Evolutionary conservation across 2,113 vertebrate genomes (phyloP).

Genomic region (Isichthys henryi): DNA sequence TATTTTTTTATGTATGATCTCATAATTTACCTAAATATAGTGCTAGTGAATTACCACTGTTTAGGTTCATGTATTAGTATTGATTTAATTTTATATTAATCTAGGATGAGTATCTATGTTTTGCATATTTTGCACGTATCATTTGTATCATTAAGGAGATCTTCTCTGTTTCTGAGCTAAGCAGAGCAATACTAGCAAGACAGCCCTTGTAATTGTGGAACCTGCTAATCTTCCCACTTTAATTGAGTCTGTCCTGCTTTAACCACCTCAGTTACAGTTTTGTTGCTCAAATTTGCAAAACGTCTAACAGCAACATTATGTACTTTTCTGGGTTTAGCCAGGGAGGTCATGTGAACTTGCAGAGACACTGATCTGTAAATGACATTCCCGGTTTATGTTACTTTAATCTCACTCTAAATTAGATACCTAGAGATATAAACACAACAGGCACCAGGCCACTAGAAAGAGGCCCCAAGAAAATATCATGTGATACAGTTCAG

Average conservation of each 20-base stretch:
- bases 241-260: background rate
- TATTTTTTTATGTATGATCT: background rate
- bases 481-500: background rate
- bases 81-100: background rate
- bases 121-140: background rate
- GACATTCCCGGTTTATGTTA: slow-evolving; percentile 3
- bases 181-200: background rate
- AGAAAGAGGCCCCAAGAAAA: background rate
- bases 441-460: background rate
- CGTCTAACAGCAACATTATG: background rate
- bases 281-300: background rate
- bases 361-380: slow-evolving; percentile 1
- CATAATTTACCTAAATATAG: background rate
- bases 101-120: background rate
- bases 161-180: background rate
- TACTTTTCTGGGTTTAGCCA: background rate
- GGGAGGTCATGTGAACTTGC: background rate
- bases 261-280: background rate
- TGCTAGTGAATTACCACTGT: background rate
- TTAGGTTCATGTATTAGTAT: background rate
- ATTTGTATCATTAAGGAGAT: background rate
- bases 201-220: background rate
- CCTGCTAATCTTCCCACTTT: background rate
- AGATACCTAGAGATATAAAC: background rate
- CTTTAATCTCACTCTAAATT: slow-evolving; percentile 4